Base-by-base conservation (phyloP, 92 coral and sea anemone species). In the Zoanthus sansibaricus region DNA sequence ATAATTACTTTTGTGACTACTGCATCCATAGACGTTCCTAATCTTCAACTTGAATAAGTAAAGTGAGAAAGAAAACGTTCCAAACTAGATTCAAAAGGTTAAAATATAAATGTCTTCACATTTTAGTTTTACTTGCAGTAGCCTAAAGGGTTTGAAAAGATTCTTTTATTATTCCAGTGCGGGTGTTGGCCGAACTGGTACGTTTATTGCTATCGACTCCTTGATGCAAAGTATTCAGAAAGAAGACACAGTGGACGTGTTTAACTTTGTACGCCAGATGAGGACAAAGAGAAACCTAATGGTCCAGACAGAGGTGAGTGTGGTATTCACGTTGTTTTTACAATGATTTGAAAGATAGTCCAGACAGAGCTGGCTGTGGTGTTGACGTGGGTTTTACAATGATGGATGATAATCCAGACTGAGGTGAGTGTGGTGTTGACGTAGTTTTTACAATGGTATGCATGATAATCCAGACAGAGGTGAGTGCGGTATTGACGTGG, bases 131-230 rank as follows among this genome's bases (percentile, higher is more conserved):
- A 25, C 25, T 25, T 25, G 25, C 25, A 25, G 25, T 25, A 25
- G 25, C 25, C 25, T 25, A 25, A 25, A 25, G 25, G 25, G 25
- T 25, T 25, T 25, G 25, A 25, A 25, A 25, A 25, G 25, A 25
- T 25, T 25, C 25, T 25, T 25, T 25, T 25, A 25, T 25, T 0
- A 37, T 69, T 64, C 1, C 84, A 97, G 99, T 83, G 99, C 99
- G 25, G 99, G 99, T 15, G 99, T 97, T 12, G 99, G 99, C 17
- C 95, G 99, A 11, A 93, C 99, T 20, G 99, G 99, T 4, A 97
- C 99, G 0, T 97, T 92, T 64, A 89, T 97, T 14, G 94, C 99
- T 55, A 87, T 97, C n/a, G 99, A 97, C 86, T 92, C 93, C 10
- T 90, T 93, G 87, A 86, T 97, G 25, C 94, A 97, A 76, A 88